Evolutionary conservation across 2,888 invertebrate species (phyloP).

Genomic region (Nomada flava): DNA sequence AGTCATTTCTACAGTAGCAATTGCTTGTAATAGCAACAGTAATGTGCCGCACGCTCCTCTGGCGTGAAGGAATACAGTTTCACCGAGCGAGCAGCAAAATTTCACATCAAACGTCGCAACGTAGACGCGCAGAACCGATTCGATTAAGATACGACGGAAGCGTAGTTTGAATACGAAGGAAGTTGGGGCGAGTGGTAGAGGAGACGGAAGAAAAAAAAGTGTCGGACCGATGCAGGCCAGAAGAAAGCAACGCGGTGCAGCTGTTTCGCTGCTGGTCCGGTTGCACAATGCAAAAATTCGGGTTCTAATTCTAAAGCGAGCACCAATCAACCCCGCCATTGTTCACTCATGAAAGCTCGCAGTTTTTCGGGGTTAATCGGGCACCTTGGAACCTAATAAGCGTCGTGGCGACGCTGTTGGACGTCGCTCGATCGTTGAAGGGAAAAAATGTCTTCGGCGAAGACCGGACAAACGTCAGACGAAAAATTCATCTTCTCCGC

Average conservation of each 20-base stretch:
- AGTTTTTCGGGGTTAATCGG: slow-evolving; percentile 71
- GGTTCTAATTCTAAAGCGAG: slow-evolving; percentile 77
- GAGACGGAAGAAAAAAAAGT: neutral
- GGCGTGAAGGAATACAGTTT: too few relatives aligned
- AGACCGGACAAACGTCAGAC: neutral
- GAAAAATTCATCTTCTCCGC: neutral
- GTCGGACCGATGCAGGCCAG: slow-evolving; percentile 22
- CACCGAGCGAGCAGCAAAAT: neutral
- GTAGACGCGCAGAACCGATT: slow-evolving; percentile 21
- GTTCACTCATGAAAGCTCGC: slow-evolving; percentile 73
- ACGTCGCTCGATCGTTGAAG: slow-evolving; percentile 12
- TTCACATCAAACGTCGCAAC: too few relatives aligned
- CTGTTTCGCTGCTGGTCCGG: slow-evolving; percentile 68
- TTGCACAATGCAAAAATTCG: slow-evolving; percentile 71
- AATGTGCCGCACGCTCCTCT: too few relatives aligned
- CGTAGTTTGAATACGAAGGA: slow-evolving; percentile 48
- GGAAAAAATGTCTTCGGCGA: neutral
- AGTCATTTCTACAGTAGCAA: too few relatives aligned
- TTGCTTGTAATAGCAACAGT: too few relatives aligned
- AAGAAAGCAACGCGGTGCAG: slow-evolving; percentile 66
- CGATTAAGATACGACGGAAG: slow-evolving; percentile 47
- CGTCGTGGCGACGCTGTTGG: slow-evolving; percentile 45
- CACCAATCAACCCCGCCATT: slow-evolving; percentile 77
- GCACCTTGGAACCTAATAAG: slow-evolving; percentile 69
- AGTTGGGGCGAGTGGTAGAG: slow-evolving; percentile 22